Base-by-base conservation (phyloP, 1,140 invertebrate species). In the Hypsibius dujardini region DNA sequence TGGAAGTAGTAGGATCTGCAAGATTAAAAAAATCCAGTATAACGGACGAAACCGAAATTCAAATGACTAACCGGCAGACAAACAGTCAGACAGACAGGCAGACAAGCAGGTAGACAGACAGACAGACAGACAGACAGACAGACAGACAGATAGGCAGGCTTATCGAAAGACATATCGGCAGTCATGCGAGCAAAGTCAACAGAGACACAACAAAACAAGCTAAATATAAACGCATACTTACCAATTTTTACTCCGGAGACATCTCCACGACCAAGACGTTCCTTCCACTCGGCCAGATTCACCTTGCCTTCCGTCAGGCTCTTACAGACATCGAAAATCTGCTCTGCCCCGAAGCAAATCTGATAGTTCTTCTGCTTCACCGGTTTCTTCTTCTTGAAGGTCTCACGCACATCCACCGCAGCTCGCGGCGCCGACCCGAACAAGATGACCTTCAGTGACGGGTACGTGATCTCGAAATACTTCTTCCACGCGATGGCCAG, bases 401-500 rank as follows among this genome's bases (percentile, higher is more conserved):
- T n/a, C n/a, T 56, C 50, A n/a, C 50, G 50, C 7, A 56, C 7
- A n/a, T 56, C n/a, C 7, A 56, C 50, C 7, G 50, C 50, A 7
- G 50, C 50, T 56, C 50, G 50, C 7, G 50, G 50, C n/a, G 50
- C 7, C 0, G 90, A 92, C 0, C 90, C 91, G 75, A 94, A 94
- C 73, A 87, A 85, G 1, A 92, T 81, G 50, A 95, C 84, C 70
- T 85, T 82, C 47, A 94, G 76, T 59, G 85, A 82, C 1, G 90
- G 90, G 79, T 87, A 95, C 45, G 83, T 83, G 0, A 77, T 74
- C 2, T 81, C 79, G 70, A 95, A 88, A 77, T 92, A 93, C 69
- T 88, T 78, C 76, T 87, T 87, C 92, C 92, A 96, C 0, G 91
- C 92, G 0, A 89, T 82, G 40, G 92, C 90, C 47, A 92, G 80